Base-by-base conservation (phyloP, 1,140 invertebrate genomes). In the Archivesica marissinica region DNA sequence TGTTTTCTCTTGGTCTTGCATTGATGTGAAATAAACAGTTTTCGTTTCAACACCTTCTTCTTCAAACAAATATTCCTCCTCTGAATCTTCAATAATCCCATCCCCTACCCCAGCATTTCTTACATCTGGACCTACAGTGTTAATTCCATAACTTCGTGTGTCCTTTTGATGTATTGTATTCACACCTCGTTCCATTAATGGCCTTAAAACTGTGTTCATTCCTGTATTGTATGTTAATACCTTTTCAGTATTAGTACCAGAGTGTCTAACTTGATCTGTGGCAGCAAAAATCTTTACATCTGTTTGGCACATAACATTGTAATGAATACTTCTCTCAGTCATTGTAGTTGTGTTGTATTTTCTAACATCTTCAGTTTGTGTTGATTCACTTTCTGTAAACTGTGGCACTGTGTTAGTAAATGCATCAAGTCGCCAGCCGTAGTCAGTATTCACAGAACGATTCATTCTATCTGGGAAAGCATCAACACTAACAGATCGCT, bases 351-450 rank as follows among this genome's bases (percentile, higher is more conserved):
- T 82, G 59, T 89, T 89, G 33, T 88, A 86, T 15, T 68, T 86
- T 7, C 84, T 50, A 7, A 83, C 82, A 20, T 75, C 85, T 15
- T 93, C 92, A 11, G 94, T 94, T 85, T 91, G 91, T 30, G 89
- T 91, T 2, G 90, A 88, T 64, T 92, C 92, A 74, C 92, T 90
- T 41, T 91, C 91, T 15, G 68, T 89, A 23, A 91, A 88, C 15
- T 85, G 39, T 28, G 59, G 79, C 0, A 82, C 35, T 2, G 93
- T 94, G 75, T 93, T 93, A 1, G 93, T 93, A 23, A 85, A 80
- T 17, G 85, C 85, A 83, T 94, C 93, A 7, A 92, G 41, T 39
- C 85, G 88, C 91, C 90, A 92, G 11, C 88, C 91, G 72, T 89
- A 87, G 38, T 93, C 92, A 13, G 92, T 93, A 56, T 87, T 87